Conservation (phyloP, 2,113 vertebrate genomes). For the Catharus minimus region DNA sequence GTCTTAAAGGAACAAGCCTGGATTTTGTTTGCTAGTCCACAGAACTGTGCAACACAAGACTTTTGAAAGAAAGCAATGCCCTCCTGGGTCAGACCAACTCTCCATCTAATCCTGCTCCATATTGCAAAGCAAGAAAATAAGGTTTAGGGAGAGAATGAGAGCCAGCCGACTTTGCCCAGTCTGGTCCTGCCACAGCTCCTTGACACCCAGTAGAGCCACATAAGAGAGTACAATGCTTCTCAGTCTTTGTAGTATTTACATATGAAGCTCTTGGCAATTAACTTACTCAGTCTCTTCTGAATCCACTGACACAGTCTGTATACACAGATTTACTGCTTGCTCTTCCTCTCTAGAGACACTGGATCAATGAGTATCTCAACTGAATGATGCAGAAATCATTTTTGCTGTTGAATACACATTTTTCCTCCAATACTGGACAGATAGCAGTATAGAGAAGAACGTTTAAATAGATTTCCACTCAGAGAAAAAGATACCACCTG, state of each 20-base stretch:
- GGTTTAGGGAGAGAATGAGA: neutral
- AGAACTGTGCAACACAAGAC: neutral
- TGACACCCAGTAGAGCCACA: neutral
- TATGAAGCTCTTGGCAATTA: neutral
- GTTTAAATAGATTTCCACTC: neutral
- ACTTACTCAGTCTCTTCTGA: neutral
- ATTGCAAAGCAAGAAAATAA: neutral
- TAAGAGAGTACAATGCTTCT: neutral
- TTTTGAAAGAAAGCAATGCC: neutral
- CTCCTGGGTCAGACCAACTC: neutral
- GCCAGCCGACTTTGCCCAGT: neutral
- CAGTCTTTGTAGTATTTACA: neutral
- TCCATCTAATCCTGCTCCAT: neutral
- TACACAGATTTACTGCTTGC: neutral
- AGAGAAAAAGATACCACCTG: neutral
- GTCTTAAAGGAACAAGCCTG: neutral
- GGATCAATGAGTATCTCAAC: rapidly evolving
- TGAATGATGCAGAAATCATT: neutral
- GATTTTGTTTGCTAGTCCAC: neutral
- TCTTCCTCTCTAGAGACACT: neutral
- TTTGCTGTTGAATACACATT: neutral
- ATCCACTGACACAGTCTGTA: neutral
- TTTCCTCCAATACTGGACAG: neutral
- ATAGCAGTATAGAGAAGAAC: neutral
- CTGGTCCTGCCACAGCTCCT: neutral